Evolutionary conservation across 2,888 invertebrate species (phyloP).

Genomic region (Cheilosia urbana): DNA sequence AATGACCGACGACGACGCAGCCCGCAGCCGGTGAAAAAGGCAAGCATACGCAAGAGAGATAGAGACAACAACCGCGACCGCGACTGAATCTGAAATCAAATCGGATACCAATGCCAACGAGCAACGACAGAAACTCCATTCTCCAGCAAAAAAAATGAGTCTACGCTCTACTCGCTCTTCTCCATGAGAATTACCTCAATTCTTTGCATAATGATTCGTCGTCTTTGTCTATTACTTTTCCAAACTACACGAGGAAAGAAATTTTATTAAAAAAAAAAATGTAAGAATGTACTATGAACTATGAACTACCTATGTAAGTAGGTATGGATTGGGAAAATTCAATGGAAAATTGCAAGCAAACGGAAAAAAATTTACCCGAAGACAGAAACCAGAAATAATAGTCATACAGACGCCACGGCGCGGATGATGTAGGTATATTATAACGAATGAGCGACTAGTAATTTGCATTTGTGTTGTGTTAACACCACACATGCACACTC

Average conservation of each 20-base stretch:
- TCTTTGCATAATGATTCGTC: constrained; percentile 12
- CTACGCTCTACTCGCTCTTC: background rate
- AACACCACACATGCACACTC: too few relatives aligned
- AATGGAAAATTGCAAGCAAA: constrained; percentile 48
- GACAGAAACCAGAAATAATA: background rate
- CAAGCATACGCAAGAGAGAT: constrained; percentile 18
- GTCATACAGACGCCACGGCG: background rate
- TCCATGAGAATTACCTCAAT: background rate
- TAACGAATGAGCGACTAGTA: constrained; percentile 32
- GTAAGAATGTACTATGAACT: background rate
- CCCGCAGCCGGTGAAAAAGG: constrained; percentile 69
- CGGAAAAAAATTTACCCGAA: constrained; percentile 19
- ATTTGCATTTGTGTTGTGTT: constrained; percentile 54
- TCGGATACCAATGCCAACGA: constrained; percentile 44
- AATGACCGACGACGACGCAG: constrained; percentile 44
- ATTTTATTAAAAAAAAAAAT: constrained; percentile 32
- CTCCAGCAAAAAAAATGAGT: background rate
- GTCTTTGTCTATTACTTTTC: background rate
- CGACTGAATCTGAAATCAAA: constrained; percentile 19
- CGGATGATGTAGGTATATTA: background rate
- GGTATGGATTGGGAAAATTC: constrained; percentile 3
- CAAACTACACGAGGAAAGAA: constrained; percentile 9
- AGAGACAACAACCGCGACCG: constrained; percentile 44
- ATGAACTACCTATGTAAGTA: too few relatives aligned
- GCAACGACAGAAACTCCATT: constrained; percentile 15